Conservation (phyloP, 2,113 vertebrate species). For the Bombycilla garrulus region DNA sequence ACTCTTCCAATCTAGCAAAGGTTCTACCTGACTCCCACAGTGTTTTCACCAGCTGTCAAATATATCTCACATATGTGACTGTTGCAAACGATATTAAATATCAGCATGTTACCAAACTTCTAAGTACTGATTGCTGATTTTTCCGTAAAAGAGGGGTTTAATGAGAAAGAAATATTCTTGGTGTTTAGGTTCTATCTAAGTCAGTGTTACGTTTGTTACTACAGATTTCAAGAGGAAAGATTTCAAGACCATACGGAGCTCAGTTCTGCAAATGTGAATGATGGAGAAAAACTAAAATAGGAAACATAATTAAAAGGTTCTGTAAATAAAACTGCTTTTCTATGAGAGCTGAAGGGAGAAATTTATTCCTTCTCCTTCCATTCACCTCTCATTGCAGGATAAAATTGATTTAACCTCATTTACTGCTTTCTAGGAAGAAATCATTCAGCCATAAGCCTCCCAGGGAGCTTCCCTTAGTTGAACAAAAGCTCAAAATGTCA, state of each 20-base stretch:
- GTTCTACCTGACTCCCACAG: conserved; percentile 2
- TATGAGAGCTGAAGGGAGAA: not conserved
- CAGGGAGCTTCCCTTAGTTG: conserved; percentile 42
- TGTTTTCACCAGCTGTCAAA: conserved; percentile 36
- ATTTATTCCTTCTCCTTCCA: not conserved
- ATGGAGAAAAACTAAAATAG: not conserved
- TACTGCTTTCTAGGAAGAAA: conserved; percentile 70
- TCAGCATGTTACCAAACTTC: not conserved
- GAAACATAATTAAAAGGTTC: not conserved
- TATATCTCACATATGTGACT: not conserved
- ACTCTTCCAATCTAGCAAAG: not conserved
- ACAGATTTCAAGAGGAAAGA: not conserved
- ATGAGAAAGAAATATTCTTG: not conserved
- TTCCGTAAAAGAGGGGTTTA: not conserved
- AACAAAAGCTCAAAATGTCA: conserved; percentile 77
- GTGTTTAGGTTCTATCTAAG: not conserved
- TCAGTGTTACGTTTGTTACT: not conserved
- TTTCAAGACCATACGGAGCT: no score
- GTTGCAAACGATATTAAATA: not conserved
- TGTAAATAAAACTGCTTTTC: not conserved
- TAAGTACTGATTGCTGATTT: not conserved
- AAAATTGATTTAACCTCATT: conserved; percentile 70
- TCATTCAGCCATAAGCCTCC: conserved; percentile 61
- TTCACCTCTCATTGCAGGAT: not conserved
- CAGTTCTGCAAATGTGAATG: not conserved